phyloP scores from a whole-genome alignment of 2,113 vertebrate species.

The Craseonycteris thonglongyai region DNA sequence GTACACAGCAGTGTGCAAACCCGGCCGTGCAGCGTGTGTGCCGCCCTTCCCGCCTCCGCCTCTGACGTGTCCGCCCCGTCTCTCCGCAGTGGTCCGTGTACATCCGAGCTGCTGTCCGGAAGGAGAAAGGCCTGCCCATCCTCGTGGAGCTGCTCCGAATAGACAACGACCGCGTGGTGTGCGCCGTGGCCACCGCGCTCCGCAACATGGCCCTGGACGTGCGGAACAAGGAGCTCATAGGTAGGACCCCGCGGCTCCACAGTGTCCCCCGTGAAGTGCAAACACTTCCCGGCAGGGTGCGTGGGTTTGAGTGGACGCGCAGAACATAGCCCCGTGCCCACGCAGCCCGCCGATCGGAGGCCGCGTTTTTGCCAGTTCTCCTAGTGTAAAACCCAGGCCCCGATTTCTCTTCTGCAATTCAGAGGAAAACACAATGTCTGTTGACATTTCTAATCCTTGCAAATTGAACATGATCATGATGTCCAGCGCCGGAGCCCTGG shows the following conservation, averaged over 20 bases:
- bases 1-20: not conserved
- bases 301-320: fast-evolving
- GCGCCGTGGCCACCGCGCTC: conserved; percentile 97
- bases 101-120: conserved; percentile 96
- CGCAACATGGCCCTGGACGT: conserved; percentile 99
- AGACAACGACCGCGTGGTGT: conserved; percentile 98
- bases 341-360: not conserved
- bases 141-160: conserved; percentile 97
- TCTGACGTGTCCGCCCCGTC: not conserved
- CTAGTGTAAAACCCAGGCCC: not conserved
- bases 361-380: not conserved
- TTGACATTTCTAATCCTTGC: not conserved
- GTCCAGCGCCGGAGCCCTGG: not conserved
- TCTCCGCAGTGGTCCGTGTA: conserved; percentile 95
- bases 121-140: conserved; percentile 98
- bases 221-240: conserved; percentile 98
- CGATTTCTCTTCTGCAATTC: not conserved
- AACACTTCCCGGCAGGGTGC: not conserved
- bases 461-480: not conserved
- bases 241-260: conserved; percentile 78
- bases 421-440: not conserved
- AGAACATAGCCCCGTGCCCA: not conserved
- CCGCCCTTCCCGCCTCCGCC: not conserved
- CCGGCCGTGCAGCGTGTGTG: fast-evolving
- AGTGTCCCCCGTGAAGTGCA: fast-evolving